Base-by-base conservation (phyloP, 2,797 vertebrate species). In the Hylomyscus alleni region DNA sequence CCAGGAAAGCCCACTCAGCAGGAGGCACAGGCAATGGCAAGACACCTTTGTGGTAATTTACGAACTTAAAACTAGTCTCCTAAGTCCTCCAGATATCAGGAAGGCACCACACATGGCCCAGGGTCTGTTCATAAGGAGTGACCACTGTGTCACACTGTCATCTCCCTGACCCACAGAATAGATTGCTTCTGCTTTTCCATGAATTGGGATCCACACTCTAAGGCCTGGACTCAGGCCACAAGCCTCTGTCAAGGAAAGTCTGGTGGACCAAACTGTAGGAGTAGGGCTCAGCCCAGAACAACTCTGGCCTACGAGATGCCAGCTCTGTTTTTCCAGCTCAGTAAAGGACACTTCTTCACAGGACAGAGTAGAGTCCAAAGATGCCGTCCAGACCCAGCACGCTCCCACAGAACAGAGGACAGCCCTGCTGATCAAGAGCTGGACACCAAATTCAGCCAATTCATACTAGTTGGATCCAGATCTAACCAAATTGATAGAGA, bases 391-490 rank as follows among this genome's bases (percentile, higher is more conserved):
- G 60, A 73, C 34, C 44, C 76, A 40, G 72, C 52, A 95, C 40
- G 10, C 40, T 87, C 91, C 83, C 84, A 82, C 1, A n/a, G 44
- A 62, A 44, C 56, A 82, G 52, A 50, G 29, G 26, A 87, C 24
- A 60, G 81, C 76, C 60, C 65, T 52, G 44, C n/a, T 3, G 52
- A 81, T 52, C 95, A 78, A 11, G 20, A 50, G 24, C 80, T 73
- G 31, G 31, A 67, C 86, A 54, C 54, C 78, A 77, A 77, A 22
- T 19, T 58, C 65, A 69, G 13, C 37, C 73, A 72, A 80, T 81
- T 44, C 86, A 94, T 31, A 76, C 91, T 10, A 62, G 89, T 6
- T 86, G 11, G 85, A 69, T 89, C 93, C 62, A 83, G 97, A 96
- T 84, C 54, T 3, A 31, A n/a, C 67, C 85, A 78, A 40, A 93